Evolutionary conservation across 2,888 invertebrate species (phyloP).

Genomic region (Tuta absoluta): DNA sequence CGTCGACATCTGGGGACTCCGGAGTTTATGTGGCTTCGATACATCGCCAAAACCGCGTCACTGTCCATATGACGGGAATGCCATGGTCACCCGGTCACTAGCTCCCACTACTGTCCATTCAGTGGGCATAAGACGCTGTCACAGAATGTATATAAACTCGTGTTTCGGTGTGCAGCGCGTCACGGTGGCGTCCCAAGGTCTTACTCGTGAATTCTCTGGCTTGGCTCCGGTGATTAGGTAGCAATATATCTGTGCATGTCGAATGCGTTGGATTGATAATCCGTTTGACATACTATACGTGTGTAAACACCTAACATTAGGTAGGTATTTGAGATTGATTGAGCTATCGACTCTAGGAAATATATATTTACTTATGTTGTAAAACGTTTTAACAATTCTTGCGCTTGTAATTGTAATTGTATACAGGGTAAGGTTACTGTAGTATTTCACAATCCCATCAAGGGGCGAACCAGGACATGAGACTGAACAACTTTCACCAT

Average conservation of each 20-base stretch:
- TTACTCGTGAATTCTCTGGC: slow-evolving; percentile 71
- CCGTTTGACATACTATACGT: slow-evolving; percentile 52
- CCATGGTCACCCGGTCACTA: slow-evolving; percentile 43
- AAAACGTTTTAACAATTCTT: no score
- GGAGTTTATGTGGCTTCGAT: slow-evolving; percentile 39
- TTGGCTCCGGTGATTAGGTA: slow-evolving; percentile 61
- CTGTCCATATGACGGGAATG: slow-evolving; percentile 45
- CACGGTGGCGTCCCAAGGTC: slow-evolving; percentile 60
- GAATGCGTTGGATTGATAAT: slow-evolving; percentile 63
- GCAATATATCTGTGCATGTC: slow-evolving; percentile 55
- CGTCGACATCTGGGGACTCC: slow-evolving; percentile 58
- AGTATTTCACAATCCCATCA: no score
- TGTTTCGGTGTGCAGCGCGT: slow-evolving; percentile 46
- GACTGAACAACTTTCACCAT: no score
- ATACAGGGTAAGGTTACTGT: no score
- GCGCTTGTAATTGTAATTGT: no score
- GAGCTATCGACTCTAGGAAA: no score
- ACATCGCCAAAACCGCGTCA: slow-evolving; percentile 65
- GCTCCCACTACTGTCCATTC: slow-evolving; percentile 47
- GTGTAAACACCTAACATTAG: no score
- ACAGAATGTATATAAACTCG: slow-evolving; percentile 47
- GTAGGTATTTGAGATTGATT: no score
- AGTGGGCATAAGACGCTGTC: slow-evolving; percentile 23
- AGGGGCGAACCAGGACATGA: no score
- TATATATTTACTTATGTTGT: no score